Percentiles rank a stretch among this genome's conserved stretches.
Conservation (phyloP, 2,888 invertebrate genomes). For the Pristionchus fissidentatus region DNA sequence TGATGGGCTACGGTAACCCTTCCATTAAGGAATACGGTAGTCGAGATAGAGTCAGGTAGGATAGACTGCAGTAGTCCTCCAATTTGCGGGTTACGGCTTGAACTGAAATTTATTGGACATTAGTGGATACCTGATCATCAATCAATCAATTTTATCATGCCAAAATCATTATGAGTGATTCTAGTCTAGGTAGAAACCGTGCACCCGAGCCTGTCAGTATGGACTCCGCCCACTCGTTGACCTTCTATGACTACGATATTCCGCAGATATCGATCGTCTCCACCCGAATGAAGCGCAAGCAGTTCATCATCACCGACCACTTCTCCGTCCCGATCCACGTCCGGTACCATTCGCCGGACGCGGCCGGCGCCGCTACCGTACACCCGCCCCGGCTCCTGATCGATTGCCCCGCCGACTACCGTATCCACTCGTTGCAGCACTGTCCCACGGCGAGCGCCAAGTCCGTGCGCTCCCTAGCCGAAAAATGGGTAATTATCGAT, state of each 20-base stretch:
- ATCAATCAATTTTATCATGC: no score
- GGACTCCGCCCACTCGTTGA: neutral
- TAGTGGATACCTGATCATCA: no score
- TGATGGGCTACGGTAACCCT: neutral
- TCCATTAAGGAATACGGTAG: neutral
- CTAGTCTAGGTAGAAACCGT: neutral
- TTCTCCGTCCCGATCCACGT: constrained; percentile 43
- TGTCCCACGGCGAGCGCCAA: constrained; percentile 1
- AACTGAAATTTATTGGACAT: no score
- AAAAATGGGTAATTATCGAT: constrained; percentile 39
- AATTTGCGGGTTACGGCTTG: no score
- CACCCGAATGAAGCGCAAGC: constrained; percentile 22
- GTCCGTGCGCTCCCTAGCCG: constrained; percentile 2
- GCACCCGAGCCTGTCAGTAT: neutral
- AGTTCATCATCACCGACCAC: constrained; percentile 33
- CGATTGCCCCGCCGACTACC: constrained; percentile 42
- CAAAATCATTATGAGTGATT: no score
- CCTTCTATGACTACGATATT: neutral
- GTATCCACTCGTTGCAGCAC: constrained; percentile 19
- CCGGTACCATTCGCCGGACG: constrained; percentile 36
- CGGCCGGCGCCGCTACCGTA: neutral
- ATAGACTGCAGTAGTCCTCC: no score
- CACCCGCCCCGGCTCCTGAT: constrained; percentile 21
- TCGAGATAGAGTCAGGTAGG: no score
- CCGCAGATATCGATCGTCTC: constrained; percentile 29